Conservation (phyloP, 2,113 vertebrate genomes). For the Burhinus oedicnemus region DNA sequence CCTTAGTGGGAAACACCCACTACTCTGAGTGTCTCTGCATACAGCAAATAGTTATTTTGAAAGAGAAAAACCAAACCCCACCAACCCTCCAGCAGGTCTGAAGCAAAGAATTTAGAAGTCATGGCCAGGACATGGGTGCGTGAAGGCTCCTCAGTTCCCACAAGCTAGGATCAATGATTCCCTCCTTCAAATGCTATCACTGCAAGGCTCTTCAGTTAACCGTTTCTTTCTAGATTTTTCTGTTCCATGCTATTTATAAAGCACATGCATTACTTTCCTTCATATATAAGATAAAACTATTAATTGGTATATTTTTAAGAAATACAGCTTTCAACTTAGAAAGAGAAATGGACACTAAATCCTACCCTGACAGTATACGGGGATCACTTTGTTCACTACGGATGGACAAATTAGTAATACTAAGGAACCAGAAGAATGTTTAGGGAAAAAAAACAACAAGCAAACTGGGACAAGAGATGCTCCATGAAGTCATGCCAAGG, state of each 20-base stretch:
- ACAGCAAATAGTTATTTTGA: not conserved
- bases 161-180: not conserved
- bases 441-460: not conserved
- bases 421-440: not conserved
- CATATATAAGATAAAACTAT: not conserved
- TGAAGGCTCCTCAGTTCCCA: not conserved
- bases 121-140: not conserved
- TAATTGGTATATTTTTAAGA: not conserved
- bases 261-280: not conserved
- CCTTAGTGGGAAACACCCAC: not conserved
- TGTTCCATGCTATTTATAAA: not conserved
- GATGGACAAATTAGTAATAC: not conserved
- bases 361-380: not conserved
- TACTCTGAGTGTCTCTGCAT: not conserved
- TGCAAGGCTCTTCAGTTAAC: not conserved
- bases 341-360: not conserved
- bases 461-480: not conserved
- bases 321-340: not conserved
- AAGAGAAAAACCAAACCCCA: not conserved
- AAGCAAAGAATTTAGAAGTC: not conserved
- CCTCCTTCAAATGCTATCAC: not conserved
- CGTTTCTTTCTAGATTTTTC: not conserved
- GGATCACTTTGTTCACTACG: not conserved
- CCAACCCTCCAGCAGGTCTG: not conserved
- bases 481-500: not conserved